Conservation (phyloP, 53 echinoderm and acorn worm species). For the Apostichopus leukothele region DNA sequence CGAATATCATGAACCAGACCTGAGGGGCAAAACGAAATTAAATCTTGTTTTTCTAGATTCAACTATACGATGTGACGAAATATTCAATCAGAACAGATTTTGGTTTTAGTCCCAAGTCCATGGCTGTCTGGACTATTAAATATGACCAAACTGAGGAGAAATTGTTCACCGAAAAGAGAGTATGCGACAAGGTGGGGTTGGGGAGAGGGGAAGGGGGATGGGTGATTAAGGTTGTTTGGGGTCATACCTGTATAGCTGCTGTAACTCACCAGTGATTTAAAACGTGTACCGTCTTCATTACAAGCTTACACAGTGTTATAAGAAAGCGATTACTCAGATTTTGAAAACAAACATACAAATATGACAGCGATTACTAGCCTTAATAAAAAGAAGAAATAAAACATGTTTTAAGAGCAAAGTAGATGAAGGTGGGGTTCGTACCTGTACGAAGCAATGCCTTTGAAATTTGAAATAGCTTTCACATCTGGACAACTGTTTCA, state of each 20-base stretch:
- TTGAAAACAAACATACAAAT: background rate
- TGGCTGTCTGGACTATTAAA: too few relatives aligned
- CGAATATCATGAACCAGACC: conserved; percentile 12
- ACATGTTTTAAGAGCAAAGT: background rate
- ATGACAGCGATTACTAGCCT: background rate
- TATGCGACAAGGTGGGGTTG: too few relatives aligned
- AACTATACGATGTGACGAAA: background rate
- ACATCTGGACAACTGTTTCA: background rate
- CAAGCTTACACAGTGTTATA: too few relatives aligned
- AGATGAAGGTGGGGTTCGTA: background rate
- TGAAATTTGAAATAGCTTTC: background rate
- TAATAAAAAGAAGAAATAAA: too few relatives aligned
- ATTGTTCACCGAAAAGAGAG: too few relatives aligned
- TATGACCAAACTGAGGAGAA: background rate
- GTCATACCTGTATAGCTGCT: too few relatives aligned
- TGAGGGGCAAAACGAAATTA: background rate
- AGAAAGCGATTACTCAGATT: too few relatives aligned
- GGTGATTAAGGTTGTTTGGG: too few relatives aligned
- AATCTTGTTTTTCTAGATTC: background rate
- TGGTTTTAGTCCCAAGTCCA: background rate
- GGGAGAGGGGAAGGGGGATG: too few relatives aligned
- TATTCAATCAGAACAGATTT: background rate
- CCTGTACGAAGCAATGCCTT: background rate
- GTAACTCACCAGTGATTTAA: too few relatives aligned
- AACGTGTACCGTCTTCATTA: too few relatives aligned